Evolutionary conservation across 2,888 invertebrate genomes (phyloP).

Genomic region (Blera fallax): DNA sequence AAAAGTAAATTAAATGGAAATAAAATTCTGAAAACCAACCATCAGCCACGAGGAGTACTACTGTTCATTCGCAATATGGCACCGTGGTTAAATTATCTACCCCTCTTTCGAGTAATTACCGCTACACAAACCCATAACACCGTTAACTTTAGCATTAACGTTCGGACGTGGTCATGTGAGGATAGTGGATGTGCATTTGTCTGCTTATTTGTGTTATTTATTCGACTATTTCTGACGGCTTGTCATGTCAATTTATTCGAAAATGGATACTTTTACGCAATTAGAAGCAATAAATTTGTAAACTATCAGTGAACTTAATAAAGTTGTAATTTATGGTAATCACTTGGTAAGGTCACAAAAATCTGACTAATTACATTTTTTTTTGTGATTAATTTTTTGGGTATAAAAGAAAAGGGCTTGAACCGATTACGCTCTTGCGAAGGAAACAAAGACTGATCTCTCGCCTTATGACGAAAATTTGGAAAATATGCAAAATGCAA

Average conservation of each 20-base stretch:
- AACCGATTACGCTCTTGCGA: no score
- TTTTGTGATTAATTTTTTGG: not conserved
- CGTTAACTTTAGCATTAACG: no score
- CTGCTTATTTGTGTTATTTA: not conserved
- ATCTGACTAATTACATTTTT: not conserved
- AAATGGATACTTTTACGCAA: constrained; percentile 2
- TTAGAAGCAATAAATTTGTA: constrained; percentile 11
- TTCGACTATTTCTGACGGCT: not conserved
- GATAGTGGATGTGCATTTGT: not conserved
- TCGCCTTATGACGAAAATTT: no score
- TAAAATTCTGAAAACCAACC: not conserved
- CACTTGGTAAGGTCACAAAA: not conserved
- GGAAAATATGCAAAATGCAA: no score
- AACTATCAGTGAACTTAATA: not conserved
- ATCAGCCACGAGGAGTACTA: not conserved
- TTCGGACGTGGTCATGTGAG: not conserved
- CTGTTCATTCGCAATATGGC: not conserved
- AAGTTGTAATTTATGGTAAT: not conserved
- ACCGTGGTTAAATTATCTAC: not conserved
- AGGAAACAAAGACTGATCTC: no score
- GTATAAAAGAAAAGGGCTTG: not conserved
- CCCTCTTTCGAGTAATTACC: not conserved
- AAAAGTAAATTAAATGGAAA: not conserved
- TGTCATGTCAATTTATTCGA: constrained; percentile 10
- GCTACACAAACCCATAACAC: not conserved